Conservation (phyloP, 1,140 invertebrate genomes). For the Ceratina japonica region DNA sequence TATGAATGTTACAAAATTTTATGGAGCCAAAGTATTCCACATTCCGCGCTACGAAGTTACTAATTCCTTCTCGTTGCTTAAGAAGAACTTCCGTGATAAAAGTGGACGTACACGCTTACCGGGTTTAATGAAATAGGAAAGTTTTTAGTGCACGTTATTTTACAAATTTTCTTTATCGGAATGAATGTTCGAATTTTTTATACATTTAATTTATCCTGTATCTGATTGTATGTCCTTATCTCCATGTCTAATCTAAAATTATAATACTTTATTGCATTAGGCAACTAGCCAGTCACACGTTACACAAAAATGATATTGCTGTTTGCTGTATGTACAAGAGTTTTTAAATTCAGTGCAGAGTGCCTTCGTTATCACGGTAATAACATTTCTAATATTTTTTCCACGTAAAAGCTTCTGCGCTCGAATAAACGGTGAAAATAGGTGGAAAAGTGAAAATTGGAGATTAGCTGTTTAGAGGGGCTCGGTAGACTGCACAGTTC, state of each 20-base stretch:
- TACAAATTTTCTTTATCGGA: background rate
- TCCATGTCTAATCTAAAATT: too few species aligned
- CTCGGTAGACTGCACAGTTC: background rate
- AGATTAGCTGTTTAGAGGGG: background rate
- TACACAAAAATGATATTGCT: too few species aligned
- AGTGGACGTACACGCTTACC: background rate
- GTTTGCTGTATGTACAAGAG: too few species aligned
- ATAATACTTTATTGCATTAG: too few species aligned
- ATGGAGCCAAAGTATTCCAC: too few species aligned
- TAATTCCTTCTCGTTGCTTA: slow-evolving; percentile 7
- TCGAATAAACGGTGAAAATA: background rate
- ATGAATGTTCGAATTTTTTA: too few species aligned
- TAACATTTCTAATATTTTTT: too few species aligned
- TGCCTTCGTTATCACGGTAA: too few species aligned
- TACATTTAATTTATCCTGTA: too few species aligned
- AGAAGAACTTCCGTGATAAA: slow-evolving; percentile 6
- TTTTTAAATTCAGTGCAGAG: too few species aligned
- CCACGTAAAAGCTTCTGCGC: background rate
- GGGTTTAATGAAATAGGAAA: slow-evolving; percentile 31
- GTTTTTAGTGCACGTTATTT: slow-evolving; percentile 10
- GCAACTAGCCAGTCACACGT: too few species aligned
- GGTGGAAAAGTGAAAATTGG: background rate
- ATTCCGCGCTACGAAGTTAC: background rate
- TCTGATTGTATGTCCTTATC: too few species aligned
- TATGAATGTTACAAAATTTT: background rate